Percentiles rank a stretch among this genome's conserved stretches.
Evolutionary conservation across 2,888 invertebrate genomes (phyloP).

Genomic region (Tenodera sinensis): DNA sequence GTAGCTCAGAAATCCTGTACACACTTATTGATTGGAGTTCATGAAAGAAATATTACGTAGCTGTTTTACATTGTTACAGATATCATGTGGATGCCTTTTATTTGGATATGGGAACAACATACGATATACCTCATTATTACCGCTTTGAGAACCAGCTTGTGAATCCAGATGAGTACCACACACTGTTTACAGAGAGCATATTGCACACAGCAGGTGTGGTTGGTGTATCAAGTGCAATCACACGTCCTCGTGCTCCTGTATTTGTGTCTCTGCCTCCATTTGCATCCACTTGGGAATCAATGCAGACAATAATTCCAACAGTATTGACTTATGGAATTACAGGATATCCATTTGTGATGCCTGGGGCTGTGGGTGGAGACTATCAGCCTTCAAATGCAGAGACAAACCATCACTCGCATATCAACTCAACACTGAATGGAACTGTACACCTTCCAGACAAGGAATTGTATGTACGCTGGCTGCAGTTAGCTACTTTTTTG

Average conservation of each 20-base stretch:
- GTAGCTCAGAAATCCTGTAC: no score
- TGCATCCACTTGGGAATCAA: slow-evolving; percentile 83
- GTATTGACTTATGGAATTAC: slow-evolving; percentile 83
- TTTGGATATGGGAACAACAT: slow-evolving; percentile 76
- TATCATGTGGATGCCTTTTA: slow-evolving; percentile 84
- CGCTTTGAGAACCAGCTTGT: slow-evolving; percentile 61
- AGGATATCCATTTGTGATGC: slow-evolving; percentile 90
- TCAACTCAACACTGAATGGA: not conserved
- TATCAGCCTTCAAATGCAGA: slow-evolving; percentile 54
- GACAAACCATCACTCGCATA: not conserved
- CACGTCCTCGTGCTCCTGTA: slow-evolving; percentile 76
- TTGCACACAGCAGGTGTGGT: slow-evolving; percentile 62
- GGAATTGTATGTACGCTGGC: slow-evolving; percentile 85
- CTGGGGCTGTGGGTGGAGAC: slow-evolving; percentile 92
- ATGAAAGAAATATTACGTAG: not conserved
- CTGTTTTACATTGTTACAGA: not conserved
- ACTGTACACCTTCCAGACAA: slow-evolving; percentile 59
- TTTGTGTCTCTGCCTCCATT: slow-evolving; percentile 84
- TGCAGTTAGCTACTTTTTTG: slow-evolving; percentile 84
- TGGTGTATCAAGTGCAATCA: slow-evolving; percentile 79
- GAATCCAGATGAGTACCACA: slow-evolving; percentile 81
- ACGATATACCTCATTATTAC: slow-evolving; percentile 83
- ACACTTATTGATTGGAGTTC: no score
- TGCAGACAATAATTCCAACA: slow-evolving; percentile 79
- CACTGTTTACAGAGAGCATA: slow-evolving; percentile 60